Percentiles rank a stretch among this genome's conserved stretches.
These are phyloP conservation scores for Melopsittacus undulatus DNA, from an alignment of 2,797 vertebrate genomes.

Conservation along the genomic window DNA sequence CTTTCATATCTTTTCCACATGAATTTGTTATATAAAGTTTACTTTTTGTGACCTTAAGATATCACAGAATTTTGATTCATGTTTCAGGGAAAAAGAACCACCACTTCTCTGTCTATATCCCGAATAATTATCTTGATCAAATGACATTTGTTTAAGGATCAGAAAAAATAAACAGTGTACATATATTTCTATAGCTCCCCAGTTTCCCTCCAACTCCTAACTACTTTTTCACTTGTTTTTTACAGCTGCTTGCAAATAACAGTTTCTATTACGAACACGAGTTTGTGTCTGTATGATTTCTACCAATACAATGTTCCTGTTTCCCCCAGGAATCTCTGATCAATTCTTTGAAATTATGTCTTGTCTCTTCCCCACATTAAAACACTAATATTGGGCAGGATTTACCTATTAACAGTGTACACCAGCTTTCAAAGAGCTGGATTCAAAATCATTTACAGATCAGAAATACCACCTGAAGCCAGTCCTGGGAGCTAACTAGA, in stretches of 20 bases:
- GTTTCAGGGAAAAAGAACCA: neutral
- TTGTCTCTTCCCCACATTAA: neutral
- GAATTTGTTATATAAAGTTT: slow-evolving; percentile 28
- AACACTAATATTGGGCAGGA: neutral
- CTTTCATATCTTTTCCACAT: slow-evolving; percentile 11
- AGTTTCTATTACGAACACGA: neutral
- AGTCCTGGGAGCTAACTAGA: neutral
- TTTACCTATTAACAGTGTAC: neutral
- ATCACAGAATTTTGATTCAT: neutral
- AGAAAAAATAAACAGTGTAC: neutral
- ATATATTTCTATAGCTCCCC: neutral
- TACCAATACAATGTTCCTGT: neutral
- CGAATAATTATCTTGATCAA: neutral
- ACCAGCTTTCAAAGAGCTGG: neutral
- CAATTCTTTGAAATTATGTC: neutral
- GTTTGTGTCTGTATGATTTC: neutral
- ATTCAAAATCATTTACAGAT: neutral
- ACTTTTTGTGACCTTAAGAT: neutral
- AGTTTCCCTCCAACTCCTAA: neutral
- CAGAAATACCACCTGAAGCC: neutral
- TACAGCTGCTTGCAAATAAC: neutral
- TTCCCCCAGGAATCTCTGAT: neutral
- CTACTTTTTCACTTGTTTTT: neutral
- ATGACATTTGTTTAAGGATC: neutral
- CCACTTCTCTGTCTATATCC: neutral